Evolutionary conservation across 2,888 invertebrate genomes (phyloP).

Genomic region (Apoda limacodes): DNA sequence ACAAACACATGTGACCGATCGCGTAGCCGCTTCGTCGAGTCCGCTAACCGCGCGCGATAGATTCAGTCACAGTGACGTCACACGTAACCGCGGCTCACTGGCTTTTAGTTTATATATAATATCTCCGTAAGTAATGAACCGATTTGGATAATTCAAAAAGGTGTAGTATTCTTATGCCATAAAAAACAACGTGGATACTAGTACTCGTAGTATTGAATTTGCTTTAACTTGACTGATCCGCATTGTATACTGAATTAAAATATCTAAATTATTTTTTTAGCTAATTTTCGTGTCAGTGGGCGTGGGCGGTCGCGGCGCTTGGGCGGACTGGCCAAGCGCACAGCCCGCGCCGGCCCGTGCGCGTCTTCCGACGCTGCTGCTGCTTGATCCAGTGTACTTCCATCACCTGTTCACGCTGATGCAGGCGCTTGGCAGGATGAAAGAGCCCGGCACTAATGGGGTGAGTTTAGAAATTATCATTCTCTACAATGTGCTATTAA

Average conservation of each 20-base stretch:
- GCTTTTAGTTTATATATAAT: too few relatives aligned
- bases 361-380: conserved; percentile 84
- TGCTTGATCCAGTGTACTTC: conserved; percentile 89
- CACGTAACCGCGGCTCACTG: too few relatives aligned
- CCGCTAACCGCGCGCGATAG: too few relatives aligned
- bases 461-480: conserved; percentile 47
- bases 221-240: too few relatives aligned
- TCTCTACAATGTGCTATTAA: not conserved
- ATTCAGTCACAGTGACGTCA: too few relatives aligned
- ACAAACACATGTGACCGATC: too few relatives aligned
- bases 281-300: conserved; percentile 93
- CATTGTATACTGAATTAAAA: not conserved
- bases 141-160: too few relatives aligned
- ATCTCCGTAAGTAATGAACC: too few relatives aligned
- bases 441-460: conserved; percentile 78
- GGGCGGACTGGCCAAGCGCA: conserved; percentile 85
- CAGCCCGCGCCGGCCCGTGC: conserved; percentile 89
- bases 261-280: conserved; percentile 34
- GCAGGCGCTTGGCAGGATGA: conserved; percentile 91
- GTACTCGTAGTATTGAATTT: too few relatives aligned
- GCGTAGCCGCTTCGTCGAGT: too few relatives aligned
- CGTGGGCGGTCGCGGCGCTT: conserved; percentile 75
- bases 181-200: too few relatives aligned
- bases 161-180: too few relatives aligned
- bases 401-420: conserved; percentile 91